Evolutionary conservation across 2,113 vertebrate genomes (phyloP), one percentile per base, ranked within the genome.

Genomic region (Phyllostomus hastatus): DNA sequence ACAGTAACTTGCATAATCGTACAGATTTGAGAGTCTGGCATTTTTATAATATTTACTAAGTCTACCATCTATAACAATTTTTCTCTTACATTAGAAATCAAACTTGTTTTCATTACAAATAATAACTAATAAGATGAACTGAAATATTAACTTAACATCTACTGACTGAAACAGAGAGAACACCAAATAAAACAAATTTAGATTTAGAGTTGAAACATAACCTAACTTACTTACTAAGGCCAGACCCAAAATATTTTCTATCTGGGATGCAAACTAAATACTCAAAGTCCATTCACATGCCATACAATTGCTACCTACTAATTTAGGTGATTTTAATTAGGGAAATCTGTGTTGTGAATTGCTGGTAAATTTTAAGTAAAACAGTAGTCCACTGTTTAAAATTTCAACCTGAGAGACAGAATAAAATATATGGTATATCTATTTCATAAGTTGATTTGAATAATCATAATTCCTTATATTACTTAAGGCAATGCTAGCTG

Each of bases 161-260:
- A 96, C 43, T 89, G n/a, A 93, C 20, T 61, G 41, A 78, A 52
- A 73, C 66, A 94, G 93, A 98, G 94, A 95, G 98, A 98, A 98
- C 66, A 81, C 22, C 61, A 69, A 95, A 70, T 70, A 73, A 97
- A 88, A 79, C 19, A 73, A 41, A 64, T 61, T 59, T 92, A 94
- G 17, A 64, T 61, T 59, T 92, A 94, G 17, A 93, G 66, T 86
- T 83, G 64, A 96, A 96, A 93, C 22, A 75, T 35, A 80, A 83
- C 26, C 35, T 80, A 88, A 73, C 24, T 35, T 96, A 81, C n/a
- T 86, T 92, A 90, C 70, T 88, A 83, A 95, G 89, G 64, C 90
- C 82, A 87, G 54, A 75, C 3, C 26, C 79, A 22, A 59, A 73
- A 52, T 76, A 78, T 50, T 79, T 88, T 92, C 26, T 73, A 88